Evolutionary conservation across 2,888 invertebrate species (phyloP).

Genomic region (Andrena fulva): DNA sequence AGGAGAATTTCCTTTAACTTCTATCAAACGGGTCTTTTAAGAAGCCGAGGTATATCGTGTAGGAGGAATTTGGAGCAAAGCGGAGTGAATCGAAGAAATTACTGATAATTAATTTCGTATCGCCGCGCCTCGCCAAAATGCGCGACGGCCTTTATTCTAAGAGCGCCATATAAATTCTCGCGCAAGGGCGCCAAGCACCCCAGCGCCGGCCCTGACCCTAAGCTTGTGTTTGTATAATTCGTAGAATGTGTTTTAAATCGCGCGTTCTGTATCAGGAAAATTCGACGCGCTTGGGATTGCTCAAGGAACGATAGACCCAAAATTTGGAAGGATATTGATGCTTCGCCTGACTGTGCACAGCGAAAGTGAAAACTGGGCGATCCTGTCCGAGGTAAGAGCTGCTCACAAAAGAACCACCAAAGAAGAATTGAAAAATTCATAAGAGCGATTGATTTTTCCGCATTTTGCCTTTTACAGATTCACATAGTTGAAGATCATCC

Average conservation of each 20-base stretch:
- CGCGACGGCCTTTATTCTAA: too few relatives aligned
- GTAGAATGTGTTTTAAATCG: constrained; percentile 3
- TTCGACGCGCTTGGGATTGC: constrained; percentile 94
- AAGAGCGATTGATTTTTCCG: neutral
- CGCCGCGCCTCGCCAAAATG: too few relatives aligned
- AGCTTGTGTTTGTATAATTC: constrained; percentile 1
- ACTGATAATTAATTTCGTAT: too few relatives aligned
- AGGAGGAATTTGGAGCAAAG: too few relatives aligned
- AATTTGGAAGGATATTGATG: constrained; percentile 89
- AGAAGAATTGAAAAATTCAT: neutral
- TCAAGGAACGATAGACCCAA: constrained; percentile 88
- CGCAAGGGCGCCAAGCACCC: too few relatives aligned
- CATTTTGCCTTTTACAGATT: constrained; percentile 76
- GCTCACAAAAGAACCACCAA: neutral
- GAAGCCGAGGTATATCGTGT: too few relatives aligned
- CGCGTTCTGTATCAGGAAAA: constrained; percentile 85
- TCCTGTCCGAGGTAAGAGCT: constrained; percentile 92
- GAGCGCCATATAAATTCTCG: too few relatives aligned
- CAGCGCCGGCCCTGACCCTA: too few relatives aligned
- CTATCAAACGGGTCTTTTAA: too few relatives aligned
- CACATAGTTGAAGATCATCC: constrained; percentile 82
- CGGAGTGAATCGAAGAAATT: too few relatives aligned
- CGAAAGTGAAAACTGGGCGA: constrained; percentile 95
- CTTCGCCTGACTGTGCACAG: constrained; percentile 92
- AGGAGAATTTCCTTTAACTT: too few relatives aligned